phyloP scores from a whole-genome alignment of 2,113 vertebrate genomes.

The Megalops atlanticus region DNA sequence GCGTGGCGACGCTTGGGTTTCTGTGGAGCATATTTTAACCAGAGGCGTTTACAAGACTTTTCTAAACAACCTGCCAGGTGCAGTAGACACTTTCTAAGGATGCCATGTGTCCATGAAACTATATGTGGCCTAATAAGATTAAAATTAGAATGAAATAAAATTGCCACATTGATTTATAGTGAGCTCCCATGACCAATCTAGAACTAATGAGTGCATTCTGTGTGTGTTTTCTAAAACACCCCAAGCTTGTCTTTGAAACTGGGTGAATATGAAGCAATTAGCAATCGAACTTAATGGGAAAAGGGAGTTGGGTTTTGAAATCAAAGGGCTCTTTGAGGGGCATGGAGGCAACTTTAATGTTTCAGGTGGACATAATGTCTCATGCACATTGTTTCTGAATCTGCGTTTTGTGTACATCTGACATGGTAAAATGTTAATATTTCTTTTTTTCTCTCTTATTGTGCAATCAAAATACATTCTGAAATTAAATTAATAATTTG shows the following conservation, averaged over 20 bases:
- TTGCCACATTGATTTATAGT: conserved; percentile 62
- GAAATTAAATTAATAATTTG: not conserved
- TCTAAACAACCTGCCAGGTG: conserved; percentile 87
- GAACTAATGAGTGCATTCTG: conserved; percentile 67
- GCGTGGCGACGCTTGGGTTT: conserved; percentile 66
- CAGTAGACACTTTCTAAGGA: conserved; percentile 68
- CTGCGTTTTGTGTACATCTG: not conserved
- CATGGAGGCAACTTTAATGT: conserved; percentile 26
- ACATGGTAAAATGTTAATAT: not conserved
- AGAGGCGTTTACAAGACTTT: conserved; percentile 80
- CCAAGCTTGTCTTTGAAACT: conserved; percentile 34
- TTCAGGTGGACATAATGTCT: not conserved
- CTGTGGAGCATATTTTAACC: conserved; percentile 68
- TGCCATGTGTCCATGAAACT: conserved; percentile 65
- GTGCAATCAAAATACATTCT: not conserved
- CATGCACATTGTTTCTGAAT: not conserved
- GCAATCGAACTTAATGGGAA: conserved; percentile 22
- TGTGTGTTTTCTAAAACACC: conserved; percentile 55
- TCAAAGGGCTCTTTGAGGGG: conserved; percentile 30
- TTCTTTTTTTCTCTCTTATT: not conserved
- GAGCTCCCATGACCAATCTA: conserved; percentile 74
- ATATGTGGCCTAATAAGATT: conserved; percentile 79
- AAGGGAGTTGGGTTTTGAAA: conserved; percentile 18
- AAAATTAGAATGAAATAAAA: conserved; percentile 66
- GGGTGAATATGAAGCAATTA: conserved; percentile 28